A percentile compares a stretch with the other conserved stretches of the same genome.
Evolutionary conservation across 2,888 invertebrate species (phyloP).

Genomic region (Sylvicola fuscatus): DNA sequence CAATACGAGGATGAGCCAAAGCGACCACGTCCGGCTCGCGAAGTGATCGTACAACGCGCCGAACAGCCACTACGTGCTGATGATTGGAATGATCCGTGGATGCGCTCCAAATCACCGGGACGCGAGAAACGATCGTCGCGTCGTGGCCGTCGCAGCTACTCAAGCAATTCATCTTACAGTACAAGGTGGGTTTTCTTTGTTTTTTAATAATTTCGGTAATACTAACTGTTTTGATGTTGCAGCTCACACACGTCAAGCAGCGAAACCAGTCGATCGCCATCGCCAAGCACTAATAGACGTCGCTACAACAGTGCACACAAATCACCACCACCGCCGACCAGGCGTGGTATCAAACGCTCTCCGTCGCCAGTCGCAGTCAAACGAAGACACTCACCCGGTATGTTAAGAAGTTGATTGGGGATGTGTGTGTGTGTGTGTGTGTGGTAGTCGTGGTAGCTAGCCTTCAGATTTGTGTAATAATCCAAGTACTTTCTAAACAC

Average conservation of each 20-base stretch:
- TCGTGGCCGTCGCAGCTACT: conserved; percentile 19
- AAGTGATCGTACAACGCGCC: conserved; percentile 58
- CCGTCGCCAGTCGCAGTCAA: conserved; percentile 17
- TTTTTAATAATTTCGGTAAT: not conserved
- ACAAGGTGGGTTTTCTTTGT: conserved; percentile 10
- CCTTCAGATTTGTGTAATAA: too few relatives aligned
- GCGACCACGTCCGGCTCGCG: conserved; percentile 34
- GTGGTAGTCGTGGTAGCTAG: too few relatives aligned
- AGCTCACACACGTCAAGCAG: conserved; percentile 31
- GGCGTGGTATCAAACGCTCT: conserved; percentile 5
- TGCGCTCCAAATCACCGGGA: conserved; percentile 47
- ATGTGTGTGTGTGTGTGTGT: too few relatives aligned
- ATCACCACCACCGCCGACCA: conserved; percentile 10
- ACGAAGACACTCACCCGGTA: conserved; percentile 19
- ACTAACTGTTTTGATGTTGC: too few relatives aligned
- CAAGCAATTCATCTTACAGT: conserved; percentile 12
- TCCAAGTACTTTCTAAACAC: too few relatives aligned
- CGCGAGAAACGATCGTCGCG: conserved; percentile 23
- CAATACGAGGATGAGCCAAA: conserved; percentile 29
- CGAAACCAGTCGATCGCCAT: conserved; percentile 21
- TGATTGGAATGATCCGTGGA: conserved; percentile 95
- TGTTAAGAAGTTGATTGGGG: too few relatives aligned
- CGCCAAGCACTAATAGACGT: conserved; percentile 16
- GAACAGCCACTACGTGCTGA: conserved; percentile 39
- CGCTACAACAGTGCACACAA: conserved; percentile 17